Base-by-base conservation (phyloP, 2,113 vertebrate genomes). In the Acinonyx jubatus region DNA sequence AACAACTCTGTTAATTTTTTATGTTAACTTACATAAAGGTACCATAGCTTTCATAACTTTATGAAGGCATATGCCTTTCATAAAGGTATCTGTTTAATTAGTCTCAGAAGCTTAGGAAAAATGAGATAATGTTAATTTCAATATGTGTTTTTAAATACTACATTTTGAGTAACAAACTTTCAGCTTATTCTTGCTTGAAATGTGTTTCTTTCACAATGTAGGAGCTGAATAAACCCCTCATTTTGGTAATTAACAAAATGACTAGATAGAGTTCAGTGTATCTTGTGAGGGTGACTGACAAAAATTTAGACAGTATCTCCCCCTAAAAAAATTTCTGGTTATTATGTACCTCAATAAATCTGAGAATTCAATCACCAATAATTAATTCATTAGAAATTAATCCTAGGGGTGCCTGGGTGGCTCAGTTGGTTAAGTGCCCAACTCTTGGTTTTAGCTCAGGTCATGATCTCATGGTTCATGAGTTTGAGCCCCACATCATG, bases 171-270 rank as follows among this genome's bases (percentile, higher is more conserved):
- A 36, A 66, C 87, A 86, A 66, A 27, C 2, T 91, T 66, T 33
- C 61, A 88, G 71, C n/a, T 95, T 95, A 69, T 71, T 78, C 68
- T 93, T 92, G 16, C 13, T 31, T 89, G 31, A 87, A 83, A 78
- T 91, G 36, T 45, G 27, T 90, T 96, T 92, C 31, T 92, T 95
- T 69, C n/a, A 92, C 80, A 96, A 80, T 93, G n/a, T 80, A 91
- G 15, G 25, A 91, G 19, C 27, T 63, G 63, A 96, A 45, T 10
- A 68, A 31, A 84, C 0, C 45, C 4, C 18, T 93, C 79, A 86
- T 69, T 91, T 95, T 48, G 27, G 21, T 80, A 25, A 89, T 38
- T 9, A 85, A 18, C 38, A 65, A 57, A 12, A 3, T 82, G 45
- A 78, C 23, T 68, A 29, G 19, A 89, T 3, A 23, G 14, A 19